Evolutionary conservation across 1,140 invertebrate species (phyloP).

Genomic region (Macrobrachium nipponense): DNA sequence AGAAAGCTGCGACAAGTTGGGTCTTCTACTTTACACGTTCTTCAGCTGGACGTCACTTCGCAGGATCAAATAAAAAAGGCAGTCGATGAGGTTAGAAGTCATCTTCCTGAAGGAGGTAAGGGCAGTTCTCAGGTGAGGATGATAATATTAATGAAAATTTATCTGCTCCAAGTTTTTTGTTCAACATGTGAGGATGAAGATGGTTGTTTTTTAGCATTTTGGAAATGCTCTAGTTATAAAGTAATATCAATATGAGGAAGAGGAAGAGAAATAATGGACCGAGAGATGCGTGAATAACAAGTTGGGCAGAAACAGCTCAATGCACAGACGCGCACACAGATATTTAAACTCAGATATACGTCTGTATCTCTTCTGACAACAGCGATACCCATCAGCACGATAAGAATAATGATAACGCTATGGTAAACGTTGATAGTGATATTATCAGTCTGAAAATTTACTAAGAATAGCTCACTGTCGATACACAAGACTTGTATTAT

Average conservation of each 20-base stretch:
- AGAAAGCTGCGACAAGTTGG: slow-evolving; percentile 65
- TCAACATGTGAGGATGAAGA: not conserved
- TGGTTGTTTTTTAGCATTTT: too few relatives aligned
- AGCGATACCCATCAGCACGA: not conserved
- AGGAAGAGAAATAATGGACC: not conserved
- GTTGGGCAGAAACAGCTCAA: not conserved
- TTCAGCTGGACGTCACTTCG: slow-evolving; percentile 78
- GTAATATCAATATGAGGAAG: not conserved
- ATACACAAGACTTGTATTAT: too few relatives aligned
- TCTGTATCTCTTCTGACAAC: not conserved
- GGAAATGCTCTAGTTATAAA: not conserved
- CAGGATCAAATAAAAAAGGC: slow-evolving; percentile 71
- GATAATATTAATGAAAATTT: slow-evolving; percentile 27
- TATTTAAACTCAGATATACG: not conserved
- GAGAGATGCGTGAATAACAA: not conserved
- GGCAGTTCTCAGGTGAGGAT: too few relatives aligned
- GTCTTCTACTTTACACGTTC: slow-evolving; percentile 68
- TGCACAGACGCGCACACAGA: not conserved
- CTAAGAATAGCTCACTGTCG: too few relatives aligned
- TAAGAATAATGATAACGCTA: too few relatives aligned
- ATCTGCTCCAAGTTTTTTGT: not conserved
- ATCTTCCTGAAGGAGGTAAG: slow-evolving; percentile 38
- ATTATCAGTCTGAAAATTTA: too few relatives aligned
- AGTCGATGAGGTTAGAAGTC: slow-evolving; percentile 31
- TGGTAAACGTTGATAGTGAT: too few relatives aligned